Conservation (phyloP, 2,113 vertebrate species). For the Microtus richardsoni region DNA sequence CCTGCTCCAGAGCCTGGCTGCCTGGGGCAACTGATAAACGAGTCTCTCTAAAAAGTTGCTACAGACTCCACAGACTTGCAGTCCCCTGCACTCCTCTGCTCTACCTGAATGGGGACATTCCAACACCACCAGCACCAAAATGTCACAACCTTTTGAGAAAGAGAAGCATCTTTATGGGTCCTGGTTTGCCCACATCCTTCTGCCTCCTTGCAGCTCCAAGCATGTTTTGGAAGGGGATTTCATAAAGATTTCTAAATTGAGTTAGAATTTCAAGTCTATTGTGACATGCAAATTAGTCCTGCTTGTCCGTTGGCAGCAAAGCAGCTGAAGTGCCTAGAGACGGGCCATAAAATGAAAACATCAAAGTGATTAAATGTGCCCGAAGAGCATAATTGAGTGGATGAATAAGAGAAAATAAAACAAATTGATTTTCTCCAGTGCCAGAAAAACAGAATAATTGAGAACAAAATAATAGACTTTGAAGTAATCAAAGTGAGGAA, state of each 20-base stretch:
- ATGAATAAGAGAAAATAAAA: slow-evolving; percentile 84
- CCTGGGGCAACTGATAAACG: background rate
- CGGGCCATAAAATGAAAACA: slow-evolving; percentile 78
- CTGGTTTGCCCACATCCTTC: slow-evolving; percentile 60
- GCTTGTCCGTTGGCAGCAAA: slow-evolving; percentile 77
- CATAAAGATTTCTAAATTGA: slow-evolving; percentile 79
- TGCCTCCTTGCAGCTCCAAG: slow-evolving; percentile 69
- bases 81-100: background rate
- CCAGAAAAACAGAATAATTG: slow-evolving; percentile 82
- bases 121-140: background rate
- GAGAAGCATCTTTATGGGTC: slow-evolving; percentile 41
- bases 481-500: slow-evolving; percentile 79
- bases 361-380: slow-evolving; percentile 82
- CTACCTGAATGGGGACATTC: background rate
- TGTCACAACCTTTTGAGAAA: slow-evolving; percentile 53
- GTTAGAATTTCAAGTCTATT: slow-evolving; percentile 80
- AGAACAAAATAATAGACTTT: slow-evolving; percentile 81
- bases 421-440: slow-evolving; percentile 81
- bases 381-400: slow-evolving; percentile 80
- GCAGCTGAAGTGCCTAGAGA: slow-evolving; percentile 80
- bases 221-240: slow-evolving; percentile 76
- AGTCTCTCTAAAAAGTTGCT: slow-evolving; percentile 3
- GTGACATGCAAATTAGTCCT: slow-evolving; percentile 79
- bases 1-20: background rate
- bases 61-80: background rate